Conservation (phyloP, 1,140 invertebrate genomes). For the Schlechtendalia chinensis region DNA sequence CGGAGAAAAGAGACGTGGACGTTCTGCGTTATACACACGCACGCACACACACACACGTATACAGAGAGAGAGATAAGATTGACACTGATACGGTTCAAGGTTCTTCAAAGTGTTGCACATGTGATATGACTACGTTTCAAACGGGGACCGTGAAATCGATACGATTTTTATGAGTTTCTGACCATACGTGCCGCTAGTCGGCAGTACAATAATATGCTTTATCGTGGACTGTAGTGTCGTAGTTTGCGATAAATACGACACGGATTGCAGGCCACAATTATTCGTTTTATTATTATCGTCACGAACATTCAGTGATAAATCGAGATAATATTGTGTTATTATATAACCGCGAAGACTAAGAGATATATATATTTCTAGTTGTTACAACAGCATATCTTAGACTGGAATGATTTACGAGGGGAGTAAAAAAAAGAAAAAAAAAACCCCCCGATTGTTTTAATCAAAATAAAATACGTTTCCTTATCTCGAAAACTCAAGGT, state of each 20-base stretch:
- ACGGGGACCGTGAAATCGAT: not conserved
- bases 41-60: too few species aligned
- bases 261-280: too few species aligned
- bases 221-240: not conserved
- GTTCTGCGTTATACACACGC: not conserved
- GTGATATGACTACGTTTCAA: not conserved
- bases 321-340: too few species aligned
- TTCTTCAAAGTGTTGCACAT: not conserved
- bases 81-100: constrained; percentile 32
- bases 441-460: constrained; percentile 24
- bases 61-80: not conserved
- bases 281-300: not conserved
- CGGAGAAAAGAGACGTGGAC: constrained; percentile 8
- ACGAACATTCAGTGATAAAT: not conserved
- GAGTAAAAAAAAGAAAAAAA: too few species aligned
- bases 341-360: not conserved
- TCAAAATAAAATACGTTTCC: not conserved
- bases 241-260: too few species aligned
- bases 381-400: not conserved
- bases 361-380: too few species aligned
- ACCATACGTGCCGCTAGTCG: not conserved
- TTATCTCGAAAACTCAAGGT: constrained; percentile 3
- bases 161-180: not conserved
- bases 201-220: not conserved
- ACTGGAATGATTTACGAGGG: not conserved